Conservation (phyloP, 1,140 invertebrate genomes). For the Coboldia fuscipes region DNA sequence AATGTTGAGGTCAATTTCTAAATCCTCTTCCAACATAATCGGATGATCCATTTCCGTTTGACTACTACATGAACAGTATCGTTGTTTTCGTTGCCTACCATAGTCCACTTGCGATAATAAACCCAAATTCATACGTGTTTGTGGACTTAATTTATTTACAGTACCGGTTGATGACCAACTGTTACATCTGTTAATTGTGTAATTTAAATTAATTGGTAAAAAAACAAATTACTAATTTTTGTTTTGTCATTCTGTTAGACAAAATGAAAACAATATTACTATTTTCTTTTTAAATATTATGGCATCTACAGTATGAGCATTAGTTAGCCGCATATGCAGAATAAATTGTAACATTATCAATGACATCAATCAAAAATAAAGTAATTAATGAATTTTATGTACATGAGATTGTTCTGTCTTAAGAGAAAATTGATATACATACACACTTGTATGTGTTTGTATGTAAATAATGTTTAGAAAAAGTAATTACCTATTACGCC, state of each 20-base stretch:
- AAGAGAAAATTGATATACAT: too few species aligned
- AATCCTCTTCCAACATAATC: conserved; percentile 28
- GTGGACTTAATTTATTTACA: conserved; percentile 27
- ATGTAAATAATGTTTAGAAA: too few species aligned
- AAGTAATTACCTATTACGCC: conserved; percentile 3
- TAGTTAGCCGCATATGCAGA: too few species aligned
- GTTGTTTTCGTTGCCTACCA: conserved; percentile 15
- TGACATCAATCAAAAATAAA: too few species aligned
- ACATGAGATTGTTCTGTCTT: too few species aligned
- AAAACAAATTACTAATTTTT: conserved; percentile 9
- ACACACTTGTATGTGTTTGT: too few species aligned
- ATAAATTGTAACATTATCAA: too few species aligned
- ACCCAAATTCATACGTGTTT: conserved; percentile 37
- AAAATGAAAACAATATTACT: conserved; percentile 25
- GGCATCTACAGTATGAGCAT: too few species aligned
- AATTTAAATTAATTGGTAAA: conserved; percentile 8
- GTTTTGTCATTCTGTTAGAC: conserved; percentile 10
- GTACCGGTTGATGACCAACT: conserved; percentile 33
- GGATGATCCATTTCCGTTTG: conserved; percentile 39
- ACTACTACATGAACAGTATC: conserved; percentile 36
- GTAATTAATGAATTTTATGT: too few species aligned
- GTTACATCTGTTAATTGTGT: conserved; percentile 25
- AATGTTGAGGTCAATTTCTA: too few species aligned
- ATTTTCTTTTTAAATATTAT: conserved; percentile 25
- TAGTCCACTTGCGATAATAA: conserved; percentile 17